A percentile compares a stretch with the other conserved stretches of the same genome.
These are phyloP conservation scores for Lithobates sylvaticus DNA, from an alignment of 2,797 vertebrate species.

Conservation along the genomic window DNA sequence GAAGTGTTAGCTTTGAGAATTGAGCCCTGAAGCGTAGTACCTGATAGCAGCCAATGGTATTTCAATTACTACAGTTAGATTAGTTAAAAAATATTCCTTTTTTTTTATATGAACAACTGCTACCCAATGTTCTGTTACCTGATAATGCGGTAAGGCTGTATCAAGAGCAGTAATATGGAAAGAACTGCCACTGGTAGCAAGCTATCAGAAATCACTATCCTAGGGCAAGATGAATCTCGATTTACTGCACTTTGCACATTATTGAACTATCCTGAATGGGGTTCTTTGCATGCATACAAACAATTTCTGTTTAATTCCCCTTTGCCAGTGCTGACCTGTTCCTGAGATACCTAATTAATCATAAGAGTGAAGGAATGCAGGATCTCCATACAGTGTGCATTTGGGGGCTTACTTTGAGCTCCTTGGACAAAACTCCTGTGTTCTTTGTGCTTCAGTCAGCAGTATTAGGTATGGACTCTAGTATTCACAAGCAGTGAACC, in stretches of 20 bases:
- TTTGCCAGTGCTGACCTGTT: constrained; percentile 8
- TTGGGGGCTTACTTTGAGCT: constrained; percentile 65
- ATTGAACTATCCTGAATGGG: not conserved
- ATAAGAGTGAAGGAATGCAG: constrained; percentile 67
- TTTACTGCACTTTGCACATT: not conserved
- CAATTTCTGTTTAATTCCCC: not conserved
- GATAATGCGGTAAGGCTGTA: not conserved
- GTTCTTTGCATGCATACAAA: not conserved
- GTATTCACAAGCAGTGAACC: constrained; percentile 79
- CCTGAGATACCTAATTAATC: constrained; percentile 68
- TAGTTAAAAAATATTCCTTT: no score
- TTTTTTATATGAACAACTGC: no score
- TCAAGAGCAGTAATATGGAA: no score
- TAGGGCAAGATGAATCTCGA: not conserved
- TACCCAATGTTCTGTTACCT: not conserved
- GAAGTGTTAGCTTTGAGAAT: no score
- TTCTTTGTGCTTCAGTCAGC: constrained; percentile 80
- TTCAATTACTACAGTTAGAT: no score
- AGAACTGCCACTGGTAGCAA: not conserved
- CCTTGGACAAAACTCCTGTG: constrained; percentile 74
- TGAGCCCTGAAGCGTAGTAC: no score
- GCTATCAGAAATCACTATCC: not conserved
- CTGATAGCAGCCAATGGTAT: no score
- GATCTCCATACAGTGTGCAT: constrained; percentile 70
- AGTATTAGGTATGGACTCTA: constrained; percentile 78